Base-by-base conservation (phyloP, 2,888 invertebrate genomes). In the Amorpha juglandis region DNA sequence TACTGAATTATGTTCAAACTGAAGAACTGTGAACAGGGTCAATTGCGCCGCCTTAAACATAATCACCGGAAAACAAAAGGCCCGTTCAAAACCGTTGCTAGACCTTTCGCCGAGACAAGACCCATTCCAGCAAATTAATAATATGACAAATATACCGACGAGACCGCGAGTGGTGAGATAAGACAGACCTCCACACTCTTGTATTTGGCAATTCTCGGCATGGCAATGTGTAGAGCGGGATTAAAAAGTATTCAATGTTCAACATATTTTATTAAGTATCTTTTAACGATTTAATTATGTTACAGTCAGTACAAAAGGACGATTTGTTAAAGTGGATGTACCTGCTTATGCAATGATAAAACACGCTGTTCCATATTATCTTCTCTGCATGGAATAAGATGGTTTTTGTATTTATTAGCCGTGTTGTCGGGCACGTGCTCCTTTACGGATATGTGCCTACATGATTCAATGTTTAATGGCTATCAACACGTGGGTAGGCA, bases 381-480 rank as follows among this genome's bases (percentile, higher is more conserved):
- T 70, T 42, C 14, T 33, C 65, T 58, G 64, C 73, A 76, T 76
- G 74, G 55, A 74, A 77, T 78, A 73, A 74, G 71, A 72, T 58
- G 42, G 58, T 69, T 66, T 71, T 62, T 66, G 71, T 69, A 71
- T 75, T 74, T 65, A 74, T 74, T 67, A 35, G 16, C 16, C n/a
- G 55, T 33, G 68, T 68, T 74, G 63, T 66, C 53, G 68, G 71
- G 73, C 87, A 88, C 88, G 84, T 88, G 84, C 72, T 69, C 68
- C 63, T 70, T 77, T 75, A 79, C 84, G 86, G 84, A 88, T 88
- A 78, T 84, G 72, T 77, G 78, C 42, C 6, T 71, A 75, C 74
- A 81, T 86, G 81, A 81, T 77, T 83, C 82, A 80, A 74, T 69
- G 74, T 82, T 11, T 89, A 87, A 89, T 87, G 86, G 77, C 73